Percentiles rank a stretch among this genome's conserved stretches.
Evolutionary conservation across 64 coral and sea anemone species (phyloP).

Genomic region (Porites australiensis): DNA sequence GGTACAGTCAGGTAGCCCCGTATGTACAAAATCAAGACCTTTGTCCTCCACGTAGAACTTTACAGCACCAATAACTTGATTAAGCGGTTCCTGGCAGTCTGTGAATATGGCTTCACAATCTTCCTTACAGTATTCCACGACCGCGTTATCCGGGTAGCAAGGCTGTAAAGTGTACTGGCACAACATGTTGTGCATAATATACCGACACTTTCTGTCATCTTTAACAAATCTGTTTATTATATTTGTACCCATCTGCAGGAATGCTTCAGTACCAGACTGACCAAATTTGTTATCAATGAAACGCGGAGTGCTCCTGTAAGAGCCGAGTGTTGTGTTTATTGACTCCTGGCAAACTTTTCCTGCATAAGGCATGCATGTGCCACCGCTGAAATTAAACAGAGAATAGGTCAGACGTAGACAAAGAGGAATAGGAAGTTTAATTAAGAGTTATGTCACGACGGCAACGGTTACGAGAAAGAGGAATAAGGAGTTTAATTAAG

Average conservation of each 20-base stretch:
- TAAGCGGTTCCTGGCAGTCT: conserved; percentile 43
- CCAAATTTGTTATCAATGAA: conserved; percentile 94
- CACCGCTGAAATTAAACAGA: conserved; percentile 44
- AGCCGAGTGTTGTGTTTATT: conserved; percentile 65
- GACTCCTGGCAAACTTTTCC: conserved; percentile 47
- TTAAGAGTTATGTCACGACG: too few relatives aligned
- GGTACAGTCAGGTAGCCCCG: conserved; percentile 79
- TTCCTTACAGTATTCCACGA: conserved; percentile 75
- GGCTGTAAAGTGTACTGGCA: conserved; percentile 93
- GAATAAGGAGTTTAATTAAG: too few relatives aligned
- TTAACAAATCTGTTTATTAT: conserved; percentile 53
- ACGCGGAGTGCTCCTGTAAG: conserved; percentile 44
- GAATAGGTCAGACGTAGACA: background rate
- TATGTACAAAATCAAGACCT: conserved; percentile 76
- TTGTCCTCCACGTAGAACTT: conserved; percentile 21
- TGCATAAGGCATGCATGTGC: conserved; percentile 67
- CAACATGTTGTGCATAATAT: conserved; percentile 69
- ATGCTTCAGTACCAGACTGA: conserved; percentile 49
- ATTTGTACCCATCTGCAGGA: background rate
- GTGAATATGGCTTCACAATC: conserved; percentile 85
- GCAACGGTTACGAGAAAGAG: too few relatives aligned
- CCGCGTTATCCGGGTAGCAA: conserved; percentile 51
- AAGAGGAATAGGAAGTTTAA: too few relatives aligned
- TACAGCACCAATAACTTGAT: conserved; percentile 79
- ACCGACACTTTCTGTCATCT: conserved; percentile 44